Evolutionary conservation across 2,113 vertebrate species (phyloP).

Genomic region (Larimichthys crocea): DNA sequence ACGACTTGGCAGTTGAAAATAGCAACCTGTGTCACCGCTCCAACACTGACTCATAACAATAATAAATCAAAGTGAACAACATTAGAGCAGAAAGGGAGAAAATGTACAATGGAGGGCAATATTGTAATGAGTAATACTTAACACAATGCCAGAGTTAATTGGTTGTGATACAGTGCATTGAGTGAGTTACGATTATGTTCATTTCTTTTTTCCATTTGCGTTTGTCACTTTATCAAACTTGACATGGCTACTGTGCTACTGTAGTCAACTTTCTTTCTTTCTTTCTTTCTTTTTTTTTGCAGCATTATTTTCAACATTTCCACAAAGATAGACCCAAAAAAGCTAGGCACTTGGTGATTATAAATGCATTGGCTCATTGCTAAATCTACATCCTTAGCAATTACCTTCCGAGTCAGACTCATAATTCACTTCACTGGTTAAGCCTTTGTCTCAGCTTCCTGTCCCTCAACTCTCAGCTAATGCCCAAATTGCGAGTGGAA

Average conservation of each 20-base stretch:
- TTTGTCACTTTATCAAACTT: slow-evolving; percentile 43
- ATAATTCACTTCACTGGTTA: slow-evolving; percentile 37
- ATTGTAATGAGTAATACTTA: slow-evolving; percentile 65
- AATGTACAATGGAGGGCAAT: slow-evolving; percentile 44
- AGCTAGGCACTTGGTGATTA: slow-evolving; percentile 16
- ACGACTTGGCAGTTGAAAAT: slow-evolving; percentile 64
- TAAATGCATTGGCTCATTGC: not conserved
- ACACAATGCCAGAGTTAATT: slow-evolving; percentile 57
- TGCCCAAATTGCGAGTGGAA: slow-evolving; percentile 37
- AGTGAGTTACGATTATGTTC: slow-evolving; percentile 44
- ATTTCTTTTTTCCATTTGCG: slow-evolving; percentile 43
- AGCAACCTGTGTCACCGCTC: slow-evolving; percentile 57
- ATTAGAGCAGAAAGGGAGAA: slow-evolving; percentile 35
- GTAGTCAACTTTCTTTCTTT: slow-evolving; percentile 11
- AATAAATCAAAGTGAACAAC: slow-evolving; percentile 66
- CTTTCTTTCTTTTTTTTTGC: not conserved
- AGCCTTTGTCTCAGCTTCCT: slow-evolving; percentile 54
- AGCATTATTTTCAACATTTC: slow-evolving; percentile 22
- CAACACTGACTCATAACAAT: slow-evolving; percentile 34
- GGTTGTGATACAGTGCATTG: slow-evolving; percentile 54
- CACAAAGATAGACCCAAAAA: slow-evolving; percentile 28
- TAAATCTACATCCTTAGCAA: slow-evolving; percentile 37
- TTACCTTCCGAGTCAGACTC: slow-evolving; percentile 35
- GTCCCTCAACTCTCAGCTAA: slow-evolving; percentile 46
- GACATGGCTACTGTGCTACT: not conserved